Evolutionary conservation across 2,888 invertebrate species (phyloP), one percentile per base, ranked within the genome.

Genomic region (Ochropleura leucogaster): DNA sequence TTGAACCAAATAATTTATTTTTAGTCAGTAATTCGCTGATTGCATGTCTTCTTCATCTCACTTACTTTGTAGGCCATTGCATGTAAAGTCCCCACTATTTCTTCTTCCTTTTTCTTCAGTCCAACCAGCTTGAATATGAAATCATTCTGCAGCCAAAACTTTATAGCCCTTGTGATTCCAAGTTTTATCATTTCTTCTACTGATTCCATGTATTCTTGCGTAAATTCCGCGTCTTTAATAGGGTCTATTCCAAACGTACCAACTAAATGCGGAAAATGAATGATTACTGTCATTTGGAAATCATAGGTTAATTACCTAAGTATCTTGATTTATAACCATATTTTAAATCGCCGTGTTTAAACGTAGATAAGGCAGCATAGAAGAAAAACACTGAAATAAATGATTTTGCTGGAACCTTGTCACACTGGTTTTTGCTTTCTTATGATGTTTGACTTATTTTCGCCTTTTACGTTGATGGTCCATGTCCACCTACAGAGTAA

Each of bases 61-160:
- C 77, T 74, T 53, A 75, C 75, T 44, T 30, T 40, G 14, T 42
- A 8, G 40, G 20, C n/a, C 77, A 76, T 77, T 12, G 62, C 9
- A 10, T 68, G 55, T 63, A 76, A 57, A 46, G n/a, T 68, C 0
- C 53, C 20, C 20, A 77, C 44, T n/a, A 57, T 1, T 57, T 76
- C 40, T 14, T 47, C 14, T 46, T 76, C 76, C 7, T 49, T 63
- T 40, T 76, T 63, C 20, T 63, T 76, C 55, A 68, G 8, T 20
- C 76, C 76, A 16, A 14, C 7, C 16, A 76, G 18, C 6, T n/a
- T 18, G 40, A 57, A 76, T 49, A 76, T 30, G 0, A 76, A 62
- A 8, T 76, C 67, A 68, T 16, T 76, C 30, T 55, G 76, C 7
- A 63, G 76, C 76, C 76, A 76, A 63, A 76, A 67, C 3, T 51